A percentile compares a stretch with the other conserved stretches of the same genome.
phyloP scores from a whole-genome alignment of 2,888 invertebrate genomes.

The Metalampra italica region DNA sequence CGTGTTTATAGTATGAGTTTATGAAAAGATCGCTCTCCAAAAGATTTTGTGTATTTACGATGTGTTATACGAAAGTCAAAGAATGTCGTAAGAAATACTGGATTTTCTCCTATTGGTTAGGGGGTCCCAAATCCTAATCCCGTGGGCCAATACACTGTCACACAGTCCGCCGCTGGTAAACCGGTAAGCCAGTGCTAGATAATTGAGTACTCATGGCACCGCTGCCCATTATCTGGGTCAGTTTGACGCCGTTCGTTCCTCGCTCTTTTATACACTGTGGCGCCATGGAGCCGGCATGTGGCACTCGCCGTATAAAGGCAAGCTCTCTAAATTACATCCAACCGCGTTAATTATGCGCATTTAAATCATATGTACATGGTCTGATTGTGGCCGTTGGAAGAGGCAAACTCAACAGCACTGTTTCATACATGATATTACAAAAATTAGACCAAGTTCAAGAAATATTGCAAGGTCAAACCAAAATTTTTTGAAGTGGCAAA shows the following conservation, averaged over 20 bases:
- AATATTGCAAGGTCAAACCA: too few relatives aligned
- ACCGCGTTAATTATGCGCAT: slow-evolving; percentile 15
- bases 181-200: slow-evolving; percentile 10
- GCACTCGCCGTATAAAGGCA: slow-evolving; percentile 10
- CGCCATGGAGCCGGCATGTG: slow-evolving; percentile 8
- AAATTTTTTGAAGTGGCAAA: too few relatives aligned
- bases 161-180: slow-evolving; percentile 3
- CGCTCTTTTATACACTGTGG: slow-evolving; percentile 5
- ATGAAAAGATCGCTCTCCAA: too few relatives aligned
- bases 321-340: slow-evolving; percentile 12
- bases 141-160: neutral
- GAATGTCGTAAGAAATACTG: too few relatives aligned
- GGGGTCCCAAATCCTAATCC: too few relatives aligned
- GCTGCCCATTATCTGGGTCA: slow-evolving; percentile 19
- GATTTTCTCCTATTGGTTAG: too few relatives aligned
- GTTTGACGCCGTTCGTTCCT: slow-evolving; percentile 6
- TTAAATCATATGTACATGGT: slow-evolving; percentile 14
- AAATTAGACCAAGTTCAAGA: too few relatives aligned
- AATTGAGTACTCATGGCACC: slow-evolving; percentile 13
- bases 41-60: too few relatives aligned
- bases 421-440: too few relatives aligned
- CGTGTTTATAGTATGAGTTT: too few relatives aligned
- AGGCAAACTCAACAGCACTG: slow-evolving; percentile 1
- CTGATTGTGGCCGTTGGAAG: slow-evolving; percentile 5
- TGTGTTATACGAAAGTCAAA: too few relatives aligned